Evolutionary conservation across 2,888 invertebrate genomes (phyloP).

Genomic region (Pegoplata infirma): DNA sequence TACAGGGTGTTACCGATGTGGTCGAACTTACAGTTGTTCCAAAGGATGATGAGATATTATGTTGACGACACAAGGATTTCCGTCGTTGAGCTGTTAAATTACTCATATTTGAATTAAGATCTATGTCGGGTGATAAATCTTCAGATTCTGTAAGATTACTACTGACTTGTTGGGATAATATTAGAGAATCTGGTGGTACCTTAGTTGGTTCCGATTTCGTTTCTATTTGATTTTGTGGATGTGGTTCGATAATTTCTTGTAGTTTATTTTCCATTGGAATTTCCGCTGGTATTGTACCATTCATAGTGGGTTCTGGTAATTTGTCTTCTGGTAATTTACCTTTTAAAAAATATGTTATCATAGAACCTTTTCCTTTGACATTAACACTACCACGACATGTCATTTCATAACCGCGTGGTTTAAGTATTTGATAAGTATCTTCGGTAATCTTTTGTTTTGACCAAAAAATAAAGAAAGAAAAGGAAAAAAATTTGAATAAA

Average conservation of each 20-base stretch:
- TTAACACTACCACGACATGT: slow-evolving; percentile 92
- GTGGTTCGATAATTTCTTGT: slow-evolving; percentile 1
- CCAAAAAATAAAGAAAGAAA: not conserved
- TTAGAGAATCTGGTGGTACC: slow-evolving; percentile 42
- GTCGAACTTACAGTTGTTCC: slow-evolving; percentile 75
- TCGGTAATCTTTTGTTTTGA: slow-evolving; percentile 93
- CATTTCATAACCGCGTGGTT: slow-evolving; percentile 87
- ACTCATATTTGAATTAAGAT: slow-evolving; percentile 75
- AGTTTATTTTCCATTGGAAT: not conserved
- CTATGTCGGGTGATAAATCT: slow-evolving; percentile 73
- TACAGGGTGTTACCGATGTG: slow-evolving; percentile 74
- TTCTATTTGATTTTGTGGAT: slow-evolving; percentile 12
- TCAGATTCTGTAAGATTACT: slow-evolving; percentile 70
- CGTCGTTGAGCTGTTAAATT: slow-evolving; percentile 76
- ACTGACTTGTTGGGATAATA: slow-evolving; percentile 60
- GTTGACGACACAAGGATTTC: slow-evolving; percentile 77
- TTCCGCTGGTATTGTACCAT: slow-evolving; percentile 6
- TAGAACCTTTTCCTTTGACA: slow-evolving; percentile 96
- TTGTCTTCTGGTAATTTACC: slow-evolving; percentile 68
- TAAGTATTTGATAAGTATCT: slow-evolving; percentile 90
- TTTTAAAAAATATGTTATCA: slow-evolving; percentile 90
- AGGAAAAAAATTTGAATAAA: too few species aligned
- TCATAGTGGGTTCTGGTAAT: slow-evolving; percentile 11
- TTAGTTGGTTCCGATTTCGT: slow-evolving; percentile 2
- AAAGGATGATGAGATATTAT: slow-evolving; percentile 77